Conservation (phyloP, 1,140 invertebrate genomes). For the Tribolium castaneum region DNA sequence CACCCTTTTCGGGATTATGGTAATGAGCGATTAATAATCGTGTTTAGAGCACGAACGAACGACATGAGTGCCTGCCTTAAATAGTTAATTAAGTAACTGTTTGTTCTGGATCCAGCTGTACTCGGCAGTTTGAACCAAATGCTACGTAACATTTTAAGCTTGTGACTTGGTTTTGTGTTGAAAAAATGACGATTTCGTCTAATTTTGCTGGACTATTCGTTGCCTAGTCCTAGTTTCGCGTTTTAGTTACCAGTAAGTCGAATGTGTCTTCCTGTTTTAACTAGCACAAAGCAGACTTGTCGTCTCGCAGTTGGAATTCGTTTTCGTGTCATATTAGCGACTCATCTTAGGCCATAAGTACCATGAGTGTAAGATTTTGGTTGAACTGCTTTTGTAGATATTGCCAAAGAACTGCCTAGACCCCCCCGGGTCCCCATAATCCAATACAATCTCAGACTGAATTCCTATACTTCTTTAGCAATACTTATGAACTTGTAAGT, state of each 20-base stretch:
- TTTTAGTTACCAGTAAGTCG: conserved; percentile 38
- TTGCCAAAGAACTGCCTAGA: conserved; percentile 48
- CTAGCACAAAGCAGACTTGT: not conserved
- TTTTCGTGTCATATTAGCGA: conserved; percentile 28
- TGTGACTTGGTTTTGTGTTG: too few species aligned
- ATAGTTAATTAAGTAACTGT: too few species aligned
- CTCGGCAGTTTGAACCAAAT: too few species aligned
- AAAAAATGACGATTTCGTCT: not conserved
- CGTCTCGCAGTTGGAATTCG: not conserved
- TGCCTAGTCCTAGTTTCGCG: conserved; percentile 35
- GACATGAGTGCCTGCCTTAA: too few species aligned
- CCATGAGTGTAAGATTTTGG: conserved; percentile 17
- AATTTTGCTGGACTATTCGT: conserved; percentile 8
- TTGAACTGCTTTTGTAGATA: conserved; percentile 31
- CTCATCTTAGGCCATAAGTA: conserved; percentile 18
- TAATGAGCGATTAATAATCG: too few species aligned
- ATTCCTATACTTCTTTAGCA: conserved; percentile 53
- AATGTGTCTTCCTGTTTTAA: conserved; percentile 42
- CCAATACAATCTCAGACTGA: conserved; percentile 54
- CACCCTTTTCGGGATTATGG: too few species aligned
- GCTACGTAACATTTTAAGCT: too few species aligned
- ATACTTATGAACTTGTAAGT: conserved; percentile 48
- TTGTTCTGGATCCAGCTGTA: too few species aligned
- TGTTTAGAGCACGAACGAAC: too few species aligned
- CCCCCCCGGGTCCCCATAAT: conserved; percentile 27